Conservation (phyloP, 2,113 vertebrate species). For the Leucoraja erinaceus region DNA sequence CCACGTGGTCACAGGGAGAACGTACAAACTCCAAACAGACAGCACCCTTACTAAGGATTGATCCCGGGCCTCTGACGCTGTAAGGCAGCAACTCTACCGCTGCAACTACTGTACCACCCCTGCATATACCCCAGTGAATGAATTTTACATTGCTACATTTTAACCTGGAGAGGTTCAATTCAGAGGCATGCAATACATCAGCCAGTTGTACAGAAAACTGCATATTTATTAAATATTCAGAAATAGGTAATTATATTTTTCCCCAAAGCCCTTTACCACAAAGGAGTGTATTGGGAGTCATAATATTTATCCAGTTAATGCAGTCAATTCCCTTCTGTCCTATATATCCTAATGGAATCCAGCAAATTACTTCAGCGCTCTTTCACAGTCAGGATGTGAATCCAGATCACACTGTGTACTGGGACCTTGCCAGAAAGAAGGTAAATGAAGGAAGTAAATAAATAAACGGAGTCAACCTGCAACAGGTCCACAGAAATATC, state of each 20-base stretch:
- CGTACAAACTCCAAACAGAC: too few relatives aligned
- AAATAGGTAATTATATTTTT: neutral
- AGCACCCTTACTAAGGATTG: too few relatives aligned
- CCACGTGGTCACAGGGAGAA: too few relatives aligned
- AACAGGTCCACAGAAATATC: neutral
- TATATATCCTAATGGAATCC: neutral
- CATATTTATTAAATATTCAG: neutral
- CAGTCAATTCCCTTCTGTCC: neutral
- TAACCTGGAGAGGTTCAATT: neutral
- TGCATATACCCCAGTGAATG: neutral
- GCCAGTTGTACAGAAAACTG: neutral
- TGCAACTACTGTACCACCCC: too few relatives aligned
- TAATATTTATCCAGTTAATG: slow-evolving; percentile 20
- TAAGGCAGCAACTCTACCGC: too few relatives aligned
- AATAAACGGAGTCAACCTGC: neutral
- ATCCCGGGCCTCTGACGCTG: too few relatives aligned
- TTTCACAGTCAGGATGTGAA: neutral
- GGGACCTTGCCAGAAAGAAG: neutral
- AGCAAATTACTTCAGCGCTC: neutral
- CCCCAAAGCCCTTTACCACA: neutral
- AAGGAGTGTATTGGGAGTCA: neutral
- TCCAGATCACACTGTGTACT: neutral
- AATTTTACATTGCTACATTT: neutral
- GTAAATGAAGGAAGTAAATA: neutral
- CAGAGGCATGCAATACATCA: neutral